Conservation (phyloP, 2,888 invertebrate genomes). For the Drosophila peninsularis region DNA sequence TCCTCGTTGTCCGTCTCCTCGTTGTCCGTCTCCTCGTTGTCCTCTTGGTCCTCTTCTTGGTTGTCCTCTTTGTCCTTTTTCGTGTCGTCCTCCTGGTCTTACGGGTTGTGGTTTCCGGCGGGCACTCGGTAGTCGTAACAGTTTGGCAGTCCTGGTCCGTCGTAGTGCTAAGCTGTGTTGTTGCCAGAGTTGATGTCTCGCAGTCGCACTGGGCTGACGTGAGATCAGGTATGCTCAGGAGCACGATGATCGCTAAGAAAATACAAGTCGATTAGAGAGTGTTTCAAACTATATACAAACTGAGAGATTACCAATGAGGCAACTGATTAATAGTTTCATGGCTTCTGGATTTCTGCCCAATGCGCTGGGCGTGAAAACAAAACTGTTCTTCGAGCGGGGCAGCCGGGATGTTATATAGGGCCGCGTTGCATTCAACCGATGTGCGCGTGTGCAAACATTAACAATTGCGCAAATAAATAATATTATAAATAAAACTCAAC, state of each 20-base stretch:
- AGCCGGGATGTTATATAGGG: conserved; percentile 28
- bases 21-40: neutral
- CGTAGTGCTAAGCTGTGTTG: neutral
- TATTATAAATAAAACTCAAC: conserved; percentile 14
- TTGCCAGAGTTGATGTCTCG: neutral
- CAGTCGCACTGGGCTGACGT: neutral
- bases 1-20: neutral
- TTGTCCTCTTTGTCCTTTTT: neutral
- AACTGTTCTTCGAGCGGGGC: conserved; percentile 4
- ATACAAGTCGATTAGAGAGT: neutral
- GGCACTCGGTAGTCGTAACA: neutral
- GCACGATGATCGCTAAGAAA: conserved; percentile 16
- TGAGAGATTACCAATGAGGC: conserved; percentile 26
- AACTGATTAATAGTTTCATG: conserved; percentile 31
- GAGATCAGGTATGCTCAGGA: conserved; percentile 3
- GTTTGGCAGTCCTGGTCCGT: neutral
- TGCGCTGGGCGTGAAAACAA: neutral
- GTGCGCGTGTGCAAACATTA: conserved; percentile 2
- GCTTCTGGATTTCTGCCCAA: neutral
- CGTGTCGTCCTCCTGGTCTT: neutral
- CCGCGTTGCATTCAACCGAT: too few relatives aligned
- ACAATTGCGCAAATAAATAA: conserved; percentile 31
- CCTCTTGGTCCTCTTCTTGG: neutral
- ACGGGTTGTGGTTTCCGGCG: neutral
- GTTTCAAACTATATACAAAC: neutral